Percentiles rank a stretch among this genome's conserved stretches.
Evolutionary conservation across 2,888 invertebrate species (phyloP).

Genomic region (Glaucopsyche alexis): DNA sequence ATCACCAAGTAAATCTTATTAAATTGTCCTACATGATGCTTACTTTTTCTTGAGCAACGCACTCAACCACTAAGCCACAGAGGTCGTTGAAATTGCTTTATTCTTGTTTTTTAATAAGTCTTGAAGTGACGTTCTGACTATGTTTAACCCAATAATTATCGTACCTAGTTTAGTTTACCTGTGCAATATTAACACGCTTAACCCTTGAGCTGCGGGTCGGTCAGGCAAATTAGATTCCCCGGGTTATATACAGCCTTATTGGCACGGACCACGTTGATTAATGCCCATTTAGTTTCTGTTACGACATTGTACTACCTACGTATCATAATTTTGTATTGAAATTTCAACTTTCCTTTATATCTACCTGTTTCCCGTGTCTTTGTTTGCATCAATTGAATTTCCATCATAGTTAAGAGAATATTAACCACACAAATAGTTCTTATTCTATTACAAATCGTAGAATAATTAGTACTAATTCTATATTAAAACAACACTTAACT

Average conservation of each 20-base stretch:
- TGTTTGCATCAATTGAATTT: too few relatives aligned
- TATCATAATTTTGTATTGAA: constrained; percentile 31
- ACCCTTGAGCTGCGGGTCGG: constrained; percentile 42
- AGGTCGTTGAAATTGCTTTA: too few relatives aligned
- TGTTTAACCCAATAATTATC: constrained; percentile 30
- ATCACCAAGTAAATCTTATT: too few relatives aligned
- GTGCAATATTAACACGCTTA: constrained; percentile 44
- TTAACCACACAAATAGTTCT: too few relatives aligned
- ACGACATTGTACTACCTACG: constrained; percentile 34
- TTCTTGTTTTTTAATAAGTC: too few relatives aligned
- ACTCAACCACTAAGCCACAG: too few relatives aligned
- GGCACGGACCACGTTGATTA: constrained; percentile 44
- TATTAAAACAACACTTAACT: neutral
- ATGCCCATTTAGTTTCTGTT: constrained; percentile 40
- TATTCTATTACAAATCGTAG: too few relatives aligned
- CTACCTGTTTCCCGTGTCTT: too few relatives aligned
- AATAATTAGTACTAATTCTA: too few relatives aligned
- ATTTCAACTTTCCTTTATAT: neutral
- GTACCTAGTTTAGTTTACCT: constrained; percentile 39
- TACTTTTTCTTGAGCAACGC: too few relatives aligned
- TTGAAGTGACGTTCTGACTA: neutral
- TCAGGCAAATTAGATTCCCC: constrained; percentile 44
- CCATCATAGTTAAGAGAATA: too few relatives aligned
- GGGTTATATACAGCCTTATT: constrained; percentile 46
- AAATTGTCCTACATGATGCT: too few relatives aligned